Percentiles rank a stretch among this genome's conserved stretches.
These are phyloP conservation scores for Triplophysa yarkandensis DNA, from an alignment of 2,797 vertebrate genomes.

Conservation along the genomic window DNA sequence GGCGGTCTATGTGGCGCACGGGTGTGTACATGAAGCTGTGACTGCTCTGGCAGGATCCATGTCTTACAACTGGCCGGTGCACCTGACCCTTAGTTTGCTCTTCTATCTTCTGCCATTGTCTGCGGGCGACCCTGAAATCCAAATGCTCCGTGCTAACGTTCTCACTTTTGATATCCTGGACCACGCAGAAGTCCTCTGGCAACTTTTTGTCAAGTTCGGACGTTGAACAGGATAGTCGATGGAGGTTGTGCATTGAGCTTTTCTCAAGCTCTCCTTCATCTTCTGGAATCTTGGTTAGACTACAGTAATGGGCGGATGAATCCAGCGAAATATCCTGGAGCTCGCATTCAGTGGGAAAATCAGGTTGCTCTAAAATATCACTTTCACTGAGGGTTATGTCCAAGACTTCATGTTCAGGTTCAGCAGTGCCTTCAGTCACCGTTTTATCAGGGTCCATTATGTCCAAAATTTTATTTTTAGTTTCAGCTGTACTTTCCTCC, in stretches of 20 bases:
- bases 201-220: slow-evolving; percentile 72
- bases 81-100: slow-evolving; percentile 73
- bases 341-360: slow-evolving; percentile 59
- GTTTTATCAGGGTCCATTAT: too few species aligned
- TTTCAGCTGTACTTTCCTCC: too few species aligned
- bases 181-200: slow-evolving; percentile 79
- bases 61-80: slow-evolving; percentile 63
- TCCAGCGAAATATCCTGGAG: slow-evolving; percentile 64
- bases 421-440: slow-evolving; percentile 23
- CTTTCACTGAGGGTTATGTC: slow-evolving; percentile 16
- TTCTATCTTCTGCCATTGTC: slow-evolving; percentile 81
- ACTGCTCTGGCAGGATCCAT: slow-evolving; percentile 64
- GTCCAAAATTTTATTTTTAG: too few species aligned
- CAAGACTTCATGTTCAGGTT: slow-evolving; percentile 35
- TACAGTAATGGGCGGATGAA: slow-evolving; percentile 57
- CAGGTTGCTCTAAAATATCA: slow-evolving; percentile 71
- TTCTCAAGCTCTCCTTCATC: slow-evolving; percentile 70
- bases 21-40: slow-evolving; percentile 79
- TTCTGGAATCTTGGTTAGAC: slow-evolving; percentile 77
- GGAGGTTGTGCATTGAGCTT: slow-evolving; percentile 45
- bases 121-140: slow-evolving; percentile 76
- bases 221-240: slow-evolving; percentile 54
- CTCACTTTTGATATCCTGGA: slow-evolving; percentile 78
- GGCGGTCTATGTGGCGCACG: slow-evolving; percentile 73
- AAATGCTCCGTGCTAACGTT: slow-evolving; percentile 81